Base-by-base conservation (phyloP, 23 tunicate genomes). In the Halocynthia roretzi region DNA sequence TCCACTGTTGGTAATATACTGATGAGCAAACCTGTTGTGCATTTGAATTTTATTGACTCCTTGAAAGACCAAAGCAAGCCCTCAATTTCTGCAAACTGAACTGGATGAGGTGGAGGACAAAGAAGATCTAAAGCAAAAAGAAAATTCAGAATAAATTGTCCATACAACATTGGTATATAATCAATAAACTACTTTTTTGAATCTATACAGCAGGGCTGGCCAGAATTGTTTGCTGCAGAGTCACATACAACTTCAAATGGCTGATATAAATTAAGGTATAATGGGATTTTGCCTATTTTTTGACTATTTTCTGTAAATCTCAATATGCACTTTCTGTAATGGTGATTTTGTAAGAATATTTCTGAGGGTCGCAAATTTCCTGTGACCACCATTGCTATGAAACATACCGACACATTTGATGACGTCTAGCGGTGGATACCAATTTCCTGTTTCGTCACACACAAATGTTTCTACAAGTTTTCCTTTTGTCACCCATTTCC, bases 381-480 rank as follows among this genome's bases (percentile, higher is more conserved):
- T 31, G 44, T 31, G 44, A 31, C 44, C 44, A 1, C 44, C 44
- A 31, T n/a, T 67, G 22, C 20, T 2, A 67, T 19, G 31, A 5
- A 23, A 54, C 78, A 54, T 64, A 83, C 85, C 70, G 49, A 62
- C 21, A 76, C 86, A 80, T 70, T 55, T 53, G 11, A 80, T 53
- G 6, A 55, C 80, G 40, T 72, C 84, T 0, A 81, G 50, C 15
- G 83, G 75, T 7, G 97, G 97, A 64, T 12, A 12, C 97, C 97
- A 90, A 50, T 56, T 77, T 54, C 97, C 97, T 61, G 83, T 66
- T 62, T 70, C 77, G 57, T 77, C 81, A 83, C 97, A 90, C 8
- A 70, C 64, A 7, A 81, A 8, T 23, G 21, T 15, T 61, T 51
- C 77, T 54, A 54, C 77, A 56, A 58, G 54, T 6, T 71, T 64